Conservation (phyloP, 2,797 vertebrate species). For the Lithobates sylvaticus region DNA sequence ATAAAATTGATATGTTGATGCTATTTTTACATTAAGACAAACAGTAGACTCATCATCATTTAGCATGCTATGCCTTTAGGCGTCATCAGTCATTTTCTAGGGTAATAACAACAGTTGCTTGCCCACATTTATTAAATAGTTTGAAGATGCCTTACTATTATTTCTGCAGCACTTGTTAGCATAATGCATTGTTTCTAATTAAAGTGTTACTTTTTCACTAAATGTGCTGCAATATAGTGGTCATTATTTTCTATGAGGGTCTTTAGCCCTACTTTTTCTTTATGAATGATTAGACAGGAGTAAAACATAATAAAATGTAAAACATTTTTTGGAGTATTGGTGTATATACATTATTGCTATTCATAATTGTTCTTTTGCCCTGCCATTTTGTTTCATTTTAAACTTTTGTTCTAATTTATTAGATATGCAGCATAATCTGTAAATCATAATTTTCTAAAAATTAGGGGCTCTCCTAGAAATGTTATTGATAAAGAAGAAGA, state of each 20-base stretch:
- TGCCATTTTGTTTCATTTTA: too few relatives aligned
- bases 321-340: too few relatives aligned
- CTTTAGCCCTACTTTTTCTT: not conserved
- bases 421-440: too few relatives aligned
- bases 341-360: too few relatives aligned
- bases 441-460: too few relatives aligned
- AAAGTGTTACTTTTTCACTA: slow-evolving; percentile 3
- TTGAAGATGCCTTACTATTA: slow-evolving; percentile 14
- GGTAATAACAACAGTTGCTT: not conserved
- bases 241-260: not conserved
- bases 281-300: not conserved
- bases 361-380: too few relatives aligned
- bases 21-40: not conserved
- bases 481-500: too few relatives aligned
- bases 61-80: not conserved
- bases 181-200: slow-evolving; percentile 13
- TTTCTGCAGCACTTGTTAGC: slow-evolving; percentile 16
- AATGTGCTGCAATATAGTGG: not conserved
- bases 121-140: slow-evolving; percentile 4
- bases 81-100: not conserved
- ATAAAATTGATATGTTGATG: slow-evolving; percentile 4
- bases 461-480: too few relatives aligned
- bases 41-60: slow-evolving; percentile 5
- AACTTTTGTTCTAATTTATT: too few relatives aligned
- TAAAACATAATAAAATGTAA: too few relatives aligned